Evolutionary conservation across 1,140 invertebrate species (phyloP).

Genomic region (Pissodes strobi): DNA sequence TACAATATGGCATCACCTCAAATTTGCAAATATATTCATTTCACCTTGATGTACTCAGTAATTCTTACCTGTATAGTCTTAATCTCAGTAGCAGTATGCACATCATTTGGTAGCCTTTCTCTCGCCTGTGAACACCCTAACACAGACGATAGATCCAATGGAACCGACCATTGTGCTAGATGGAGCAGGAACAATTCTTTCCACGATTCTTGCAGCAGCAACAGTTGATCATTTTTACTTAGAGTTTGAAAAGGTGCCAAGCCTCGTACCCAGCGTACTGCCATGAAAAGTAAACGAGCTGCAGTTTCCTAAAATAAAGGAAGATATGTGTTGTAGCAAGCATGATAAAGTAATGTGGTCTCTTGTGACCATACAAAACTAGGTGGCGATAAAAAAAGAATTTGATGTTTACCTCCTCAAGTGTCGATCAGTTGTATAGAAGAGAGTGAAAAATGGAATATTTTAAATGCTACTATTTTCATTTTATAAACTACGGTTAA

Average conservation of each 20-base stretch:
- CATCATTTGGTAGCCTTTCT: constrained; percentile 74
- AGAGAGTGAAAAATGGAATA: no score
- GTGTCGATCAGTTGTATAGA: no score
- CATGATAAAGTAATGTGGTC: no score
- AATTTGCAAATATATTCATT: no score
- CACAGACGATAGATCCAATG: constrained; percentile 78
- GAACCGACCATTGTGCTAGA: constrained; percentile 88
- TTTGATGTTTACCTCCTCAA: no score
- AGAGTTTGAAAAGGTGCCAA: constrained; percentile 89
- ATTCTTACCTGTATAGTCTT: constrained; percentile 77
- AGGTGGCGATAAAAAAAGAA: no score
- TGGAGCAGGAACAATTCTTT: constrained; percentile 90
- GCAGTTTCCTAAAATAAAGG: constrained; percentile 84
- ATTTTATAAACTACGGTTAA: no score
- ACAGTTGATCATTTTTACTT: constrained; percentile 79
- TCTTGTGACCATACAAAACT: no score
- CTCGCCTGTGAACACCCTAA: constrained; percentile 75
- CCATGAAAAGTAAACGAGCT: constrained; percentile 88
- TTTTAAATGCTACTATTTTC: no score
- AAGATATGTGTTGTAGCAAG: no score
- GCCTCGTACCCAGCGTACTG: constrained; percentile 90
- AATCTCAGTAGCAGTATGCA: constrained; percentile 72
- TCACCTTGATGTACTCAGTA: no score
- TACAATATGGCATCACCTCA: no score
- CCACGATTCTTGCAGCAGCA: constrained; percentile 86